Conservation (phyloP, 1,140 invertebrate genomes). For the Caenorhabditis latens region DNA sequence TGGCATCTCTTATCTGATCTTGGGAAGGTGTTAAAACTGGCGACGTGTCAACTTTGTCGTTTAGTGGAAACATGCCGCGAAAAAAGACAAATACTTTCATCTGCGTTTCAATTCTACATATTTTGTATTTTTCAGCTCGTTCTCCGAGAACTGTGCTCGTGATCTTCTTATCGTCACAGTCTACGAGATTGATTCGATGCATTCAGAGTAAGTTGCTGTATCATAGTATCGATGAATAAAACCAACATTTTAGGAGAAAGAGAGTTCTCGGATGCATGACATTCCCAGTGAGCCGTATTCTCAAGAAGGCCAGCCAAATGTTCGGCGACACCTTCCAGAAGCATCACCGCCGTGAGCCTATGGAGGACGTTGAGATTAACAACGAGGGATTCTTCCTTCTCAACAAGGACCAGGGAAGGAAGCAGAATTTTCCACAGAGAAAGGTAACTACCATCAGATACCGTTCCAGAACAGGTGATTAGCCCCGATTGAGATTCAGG, state of each 20-base stretch:
- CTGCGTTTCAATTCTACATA: background rate
- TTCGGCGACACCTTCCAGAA: background rate
- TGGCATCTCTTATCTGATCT: conserved; percentile 19
- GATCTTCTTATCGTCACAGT: background rate
- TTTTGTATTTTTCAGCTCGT: conserved; percentile 1
- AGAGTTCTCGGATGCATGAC: conserved; percentile 57
- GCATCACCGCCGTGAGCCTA: background rate
- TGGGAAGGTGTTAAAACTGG: background rate
- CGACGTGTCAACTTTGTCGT: background rate
- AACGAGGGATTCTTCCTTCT: conserved; percentile 55
- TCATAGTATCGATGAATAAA: background rate
- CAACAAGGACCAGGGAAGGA: conserved; percentile 30
- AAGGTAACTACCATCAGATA: background rate
- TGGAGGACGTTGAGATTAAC: conserved; percentile 42
- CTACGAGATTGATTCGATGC: conserved; percentile 2
- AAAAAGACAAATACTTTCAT: too few species aligned
- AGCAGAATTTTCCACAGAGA: conserved; percentile 52
- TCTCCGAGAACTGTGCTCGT: conserved; percentile 27
- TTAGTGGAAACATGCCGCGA: background rate
- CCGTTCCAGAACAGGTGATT: background rate
- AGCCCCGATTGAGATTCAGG: conserved; percentile 20
- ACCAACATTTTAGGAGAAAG: background rate
- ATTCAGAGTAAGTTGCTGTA: background rate
- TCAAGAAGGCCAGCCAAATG: conserved; percentile 34
- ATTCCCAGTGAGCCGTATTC: conserved; percentile 46